A percentile compares a stretch with the other conserved stretches of the same genome.
These are phyloP conservation scores for Argentina silus DNA, from an alignment of 2,797 vertebrate genomes.

Conservation along the genomic window DNA sequence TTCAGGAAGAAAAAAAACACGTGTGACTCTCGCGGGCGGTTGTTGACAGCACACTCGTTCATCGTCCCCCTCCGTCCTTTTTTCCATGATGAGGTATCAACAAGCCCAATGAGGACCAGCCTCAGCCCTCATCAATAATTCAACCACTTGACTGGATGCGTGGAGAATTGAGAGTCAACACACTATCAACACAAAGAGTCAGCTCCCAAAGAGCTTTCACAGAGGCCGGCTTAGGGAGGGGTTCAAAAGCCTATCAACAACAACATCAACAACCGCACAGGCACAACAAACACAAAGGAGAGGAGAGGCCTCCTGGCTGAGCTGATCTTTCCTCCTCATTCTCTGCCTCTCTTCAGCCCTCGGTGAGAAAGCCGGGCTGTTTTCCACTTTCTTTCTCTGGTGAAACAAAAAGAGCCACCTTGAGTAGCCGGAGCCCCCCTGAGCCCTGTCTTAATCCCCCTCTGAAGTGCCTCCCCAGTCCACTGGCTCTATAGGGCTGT, in stretches of 20 bases:
- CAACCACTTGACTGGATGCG: conserved; percentile 70
- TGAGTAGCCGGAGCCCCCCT: conserved; percentile 59
- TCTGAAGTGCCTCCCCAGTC: conserved; percentile 68
- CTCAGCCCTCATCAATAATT: conserved; percentile 79
- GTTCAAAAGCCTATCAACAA: conserved; percentile 78
- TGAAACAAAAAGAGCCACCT: conserved; percentile 70
- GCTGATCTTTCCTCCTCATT: conserved; percentile 65
- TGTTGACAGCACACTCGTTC: conserved; percentile 72
- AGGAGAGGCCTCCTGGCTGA: conserved; percentile 53
- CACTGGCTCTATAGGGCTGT: conserved; percentile 52
- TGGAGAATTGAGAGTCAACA: conserved; percentile 71
- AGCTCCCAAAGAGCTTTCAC: conserved; percentile 74
- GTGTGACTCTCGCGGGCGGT: conserved; percentile 68
- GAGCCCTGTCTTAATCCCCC: conserved; percentile 63
- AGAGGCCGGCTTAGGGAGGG: conserved; percentile 67
- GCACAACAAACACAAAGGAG: conserved; percentile 59
- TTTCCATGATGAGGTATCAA: conserved; percentile 74
- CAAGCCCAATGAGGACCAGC: conserved; percentile 67
- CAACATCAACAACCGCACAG: conserved; percentile 58
- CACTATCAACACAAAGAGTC: conserved; percentile 57
- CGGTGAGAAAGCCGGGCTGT: conserved; percentile 62
- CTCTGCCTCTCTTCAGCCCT: conserved; percentile 57
- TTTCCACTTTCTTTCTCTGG: conserved; percentile 59
- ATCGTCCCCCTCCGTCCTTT: conserved; percentile 68
- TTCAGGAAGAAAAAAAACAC: conserved; percentile 46